These are phyloP conservation scores for Bombus waltoni DNA, from an alignment of 1,140 invertebrate species.

Conservation along the genomic window DNA sequence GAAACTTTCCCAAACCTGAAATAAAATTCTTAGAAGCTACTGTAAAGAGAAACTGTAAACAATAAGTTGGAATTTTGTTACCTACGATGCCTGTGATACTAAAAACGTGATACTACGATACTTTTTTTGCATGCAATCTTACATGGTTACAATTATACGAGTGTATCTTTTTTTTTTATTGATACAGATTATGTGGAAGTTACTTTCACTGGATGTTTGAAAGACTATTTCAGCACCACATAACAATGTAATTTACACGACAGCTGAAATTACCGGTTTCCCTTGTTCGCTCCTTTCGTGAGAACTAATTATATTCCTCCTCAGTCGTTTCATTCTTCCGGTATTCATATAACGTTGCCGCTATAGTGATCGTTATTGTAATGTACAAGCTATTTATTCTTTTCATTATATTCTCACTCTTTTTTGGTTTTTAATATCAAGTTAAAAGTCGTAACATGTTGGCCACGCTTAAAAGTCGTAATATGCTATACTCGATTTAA, in stretches of 20 bases:
- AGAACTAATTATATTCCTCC: neutral
- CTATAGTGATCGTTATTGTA: neutral
- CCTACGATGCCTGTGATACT: neutral
- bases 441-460: too few relatives aligned
- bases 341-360: neutral
- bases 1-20: too few relatives aligned
- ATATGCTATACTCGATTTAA: too few relatives aligned
- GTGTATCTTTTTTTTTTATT: neutral
- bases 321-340: neutral
- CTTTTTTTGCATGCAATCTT: too few relatives aligned
- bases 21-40: too few relatives aligned
- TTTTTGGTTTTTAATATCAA: neutral
- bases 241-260: neutral
- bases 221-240: neutral
- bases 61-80: neutral
- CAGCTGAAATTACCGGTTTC: neutral
- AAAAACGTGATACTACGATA: too few relatives aligned
- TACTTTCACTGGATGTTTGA: slow-evolving; percentile 6
- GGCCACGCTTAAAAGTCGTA: too few relatives aligned
- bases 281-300: neutral
- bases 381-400: neutral
- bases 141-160: neutral
- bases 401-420: neutral
- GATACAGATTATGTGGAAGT: neutral
- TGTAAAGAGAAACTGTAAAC: too few relatives aligned